phyloP scores from a whole-genome alignment of 1,140 invertebrate species.

The Polypedilum pembai region DNA sequence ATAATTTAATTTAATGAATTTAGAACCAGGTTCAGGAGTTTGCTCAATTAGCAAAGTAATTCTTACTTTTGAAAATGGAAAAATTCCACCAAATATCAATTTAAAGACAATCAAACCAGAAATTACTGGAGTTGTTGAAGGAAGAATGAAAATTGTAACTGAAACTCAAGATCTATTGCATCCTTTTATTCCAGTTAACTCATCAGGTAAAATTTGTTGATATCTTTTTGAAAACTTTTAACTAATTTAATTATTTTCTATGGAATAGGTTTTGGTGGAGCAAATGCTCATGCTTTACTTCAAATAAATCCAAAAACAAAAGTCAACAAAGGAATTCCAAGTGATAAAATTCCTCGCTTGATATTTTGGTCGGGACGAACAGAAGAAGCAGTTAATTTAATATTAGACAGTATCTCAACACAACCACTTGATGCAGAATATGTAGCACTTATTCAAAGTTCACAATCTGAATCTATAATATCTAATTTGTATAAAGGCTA shows the following conservation, averaged over 20 bases:
- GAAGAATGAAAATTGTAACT: constrained; percentile 60
- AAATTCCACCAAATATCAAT: constrained; percentile 74
- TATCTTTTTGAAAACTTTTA: too few relatives aligned
- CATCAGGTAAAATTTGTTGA: too few relatives aligned
- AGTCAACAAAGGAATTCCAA: constrained; percentile 45
- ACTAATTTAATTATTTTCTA: too few relatives aligned
- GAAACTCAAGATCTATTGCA: constrained; percentile 47
- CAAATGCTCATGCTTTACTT: constrained; percentile 63
- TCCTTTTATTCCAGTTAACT: too few relatives aligned
- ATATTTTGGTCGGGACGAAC: constrained; percentile 58
- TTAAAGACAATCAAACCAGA: constrained; percentile 62
- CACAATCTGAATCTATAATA: constrained; percentile 48
- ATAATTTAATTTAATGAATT: constrained; percentile 69
- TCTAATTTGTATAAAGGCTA: constrained; percentile 53
- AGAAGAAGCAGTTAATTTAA: constrained; percentile 51
- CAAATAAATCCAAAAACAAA: constrained; percentile 50
- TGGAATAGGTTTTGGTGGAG: constrained; percentile 64
- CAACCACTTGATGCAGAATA: constrained; percentile 45
- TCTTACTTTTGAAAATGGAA: constrained; percentile 63
- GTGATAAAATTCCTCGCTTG: constrained; percentile 48
- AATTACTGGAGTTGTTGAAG: constrained; percentile 63
- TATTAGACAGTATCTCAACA: constrained; percentile 46
- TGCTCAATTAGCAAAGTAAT: constrained; percentile 75
- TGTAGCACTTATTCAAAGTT: constrained; percentile 48
- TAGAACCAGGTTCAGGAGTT: constrained; percentile 80